These are phyloP conservation scores for Strigops habroptila DNA, from an alignment of 2,113 vertebrate genomes.

Conservation along the genomic window DNA sequence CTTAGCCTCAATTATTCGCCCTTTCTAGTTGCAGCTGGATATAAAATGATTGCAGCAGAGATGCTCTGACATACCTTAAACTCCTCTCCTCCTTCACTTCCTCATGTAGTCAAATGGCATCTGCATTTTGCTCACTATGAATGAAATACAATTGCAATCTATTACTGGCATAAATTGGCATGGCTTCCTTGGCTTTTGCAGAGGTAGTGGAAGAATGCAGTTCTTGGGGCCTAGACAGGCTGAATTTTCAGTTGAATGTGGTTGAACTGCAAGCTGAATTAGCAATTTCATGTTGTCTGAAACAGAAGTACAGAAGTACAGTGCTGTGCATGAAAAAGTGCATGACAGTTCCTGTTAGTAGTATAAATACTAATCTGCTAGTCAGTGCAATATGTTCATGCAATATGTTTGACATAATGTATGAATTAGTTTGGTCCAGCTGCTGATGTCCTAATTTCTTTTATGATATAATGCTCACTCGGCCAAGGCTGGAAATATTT, in stretches of 20 bases:
- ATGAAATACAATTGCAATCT: background rate
- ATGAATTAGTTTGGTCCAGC: background rate
- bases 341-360: background rate
- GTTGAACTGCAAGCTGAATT: background rate
- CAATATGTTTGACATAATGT: background rate
- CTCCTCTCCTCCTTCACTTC: background rate
- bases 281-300: background rate
- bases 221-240: too few relatives aligned
- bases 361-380: background rate
- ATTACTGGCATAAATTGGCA: background rate
- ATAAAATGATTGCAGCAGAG: background rate
- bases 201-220: background rate
- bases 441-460: background rate
- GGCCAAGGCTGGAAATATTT: background rate
- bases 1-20: background rate
- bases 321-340: background rate
- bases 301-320: background rate
- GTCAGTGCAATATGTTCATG: background rate
- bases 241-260: background rate
- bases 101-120: background rate
- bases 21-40: background rate
- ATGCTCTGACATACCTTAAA: background rate
- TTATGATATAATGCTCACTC: background rate
- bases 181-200: fast-evolving
- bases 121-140: background rate